Evolutionary conservation across 1,140 invertebrate genomes (phyloP), one percentile per base, ranked within the genome.

Genomic region (Lucilia cuprina): DNA sequence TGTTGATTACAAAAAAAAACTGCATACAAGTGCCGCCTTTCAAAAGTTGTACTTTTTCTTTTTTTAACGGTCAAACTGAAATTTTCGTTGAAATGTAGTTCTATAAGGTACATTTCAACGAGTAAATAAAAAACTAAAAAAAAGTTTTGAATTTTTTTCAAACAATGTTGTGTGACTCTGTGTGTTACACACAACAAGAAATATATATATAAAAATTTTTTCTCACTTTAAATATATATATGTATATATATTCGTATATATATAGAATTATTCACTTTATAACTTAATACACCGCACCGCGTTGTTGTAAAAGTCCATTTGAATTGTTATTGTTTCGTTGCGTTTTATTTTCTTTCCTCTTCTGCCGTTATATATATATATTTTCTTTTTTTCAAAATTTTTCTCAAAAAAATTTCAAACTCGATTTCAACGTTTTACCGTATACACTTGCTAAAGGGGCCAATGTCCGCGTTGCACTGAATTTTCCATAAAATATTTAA

Each of bases 381-480:
- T 21, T 74, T 74, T n/a, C n/a, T n/a, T n/a, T 30, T 74, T 74
- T 25, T 25, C 12, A n/a, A 75, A 14, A n/a, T n/a, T 14, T 80
- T 49, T 80, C 77, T 21, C 74, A 41, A 41, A 30, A 41, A 41
- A 8, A 41, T 41, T 41, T 35, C 14, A 80, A 80, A 80, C 7
- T 49, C 25, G 25, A 5, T 41, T 41, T 41, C 5, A 2, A 5
- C 35, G 75, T 78, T 41, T 47, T 25, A 41, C 77, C 14, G 7
- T 77, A 8, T 77, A 17, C 25, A 21, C 77, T 80, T 78, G 77
- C 21, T 80, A 80, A 80, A 80, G 77, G 41, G 77, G 77, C 77
- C 77, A 80, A 80, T 80, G 77, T 80, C 77, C 77, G 77, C 77
- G 77, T 80, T 80, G 77, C 77, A 80, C 77, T 80, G 77, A 80